Evolutionary conservation across 2,888 invertebrate species (phyloP).

Genomic region (Mythimna vitellina): DNA sequence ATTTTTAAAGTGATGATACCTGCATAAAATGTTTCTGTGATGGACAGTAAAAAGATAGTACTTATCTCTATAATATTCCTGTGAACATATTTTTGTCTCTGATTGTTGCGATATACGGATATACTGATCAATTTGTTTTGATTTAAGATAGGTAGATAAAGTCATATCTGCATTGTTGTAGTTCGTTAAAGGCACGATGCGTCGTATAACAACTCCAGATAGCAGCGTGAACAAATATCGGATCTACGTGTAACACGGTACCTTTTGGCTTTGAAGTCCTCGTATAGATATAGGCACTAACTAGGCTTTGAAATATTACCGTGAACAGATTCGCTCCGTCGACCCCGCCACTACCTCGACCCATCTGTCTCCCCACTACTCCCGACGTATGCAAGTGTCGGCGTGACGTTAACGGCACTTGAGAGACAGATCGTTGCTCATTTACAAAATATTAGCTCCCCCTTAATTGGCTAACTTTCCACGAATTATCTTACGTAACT

Average conservation of each 20-base stretch:
- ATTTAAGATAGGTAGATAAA: neutral
- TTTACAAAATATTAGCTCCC: slow-evolving; percentile 77
- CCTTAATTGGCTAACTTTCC: slow-evolving; percentile 78
- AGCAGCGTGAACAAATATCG: slow-evolving; percentile 19
- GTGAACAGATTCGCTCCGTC: slow-evolving; percentile 50
- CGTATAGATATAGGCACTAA: slow-evolving; percentile 34
- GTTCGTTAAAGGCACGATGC: slow-evolving; percentile 23
- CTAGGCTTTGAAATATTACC: slow-evolving; percentile 57
- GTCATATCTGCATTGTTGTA: neutral
- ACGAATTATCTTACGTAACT: slow-evolving; percentile 73
- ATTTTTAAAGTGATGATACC: neutral
- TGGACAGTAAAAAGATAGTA: neutral
- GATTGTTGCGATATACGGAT: too few species aligned
- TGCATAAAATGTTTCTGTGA: neutral
- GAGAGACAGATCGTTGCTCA: slow-evolving; percentile 77
- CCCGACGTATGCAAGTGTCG: slow-evolving; percentile 53
- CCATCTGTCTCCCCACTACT: slow-evolving; percentile 38
- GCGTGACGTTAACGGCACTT: slow-evolving; percentile 72
- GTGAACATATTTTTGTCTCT: too few species aligned
- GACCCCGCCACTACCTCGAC: slow-evolving; percentile 21
- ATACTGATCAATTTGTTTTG: neutral
- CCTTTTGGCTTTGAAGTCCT: slow-evolving; percentile 20
- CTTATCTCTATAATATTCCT: too few species aligned
- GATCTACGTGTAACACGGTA: slow-evolving; percentile 16
- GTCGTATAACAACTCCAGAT: slow-evolving; percentile 16